A percentile compares a stretch with the other conserved stretches of the same genome.
These are phyloP conservation scores for Trinectes maculatus DNA, from an alignment of 2,113 vertebrate species.

Conservation along the genomic window DNA sequence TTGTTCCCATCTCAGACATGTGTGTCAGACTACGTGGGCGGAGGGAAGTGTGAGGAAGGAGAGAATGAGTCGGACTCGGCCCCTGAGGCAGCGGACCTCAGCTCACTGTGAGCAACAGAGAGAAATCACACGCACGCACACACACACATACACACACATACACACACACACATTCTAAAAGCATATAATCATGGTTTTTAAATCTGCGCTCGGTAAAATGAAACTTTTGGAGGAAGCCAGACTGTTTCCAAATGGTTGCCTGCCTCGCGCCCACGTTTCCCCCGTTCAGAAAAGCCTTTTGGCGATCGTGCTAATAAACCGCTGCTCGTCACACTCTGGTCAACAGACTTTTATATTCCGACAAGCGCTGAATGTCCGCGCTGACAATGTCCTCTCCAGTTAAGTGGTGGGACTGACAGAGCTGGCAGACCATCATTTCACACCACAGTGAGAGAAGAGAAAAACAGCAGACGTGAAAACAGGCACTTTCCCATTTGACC, in stretches of 20 bases:
- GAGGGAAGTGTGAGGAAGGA: conserved; percentile 64
- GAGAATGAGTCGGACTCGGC: conserved; percentile 53
- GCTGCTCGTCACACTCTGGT: conserved; percentile 35
- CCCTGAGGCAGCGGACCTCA: conserved; percentile 66
- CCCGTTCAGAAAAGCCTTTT: conserved; percentile 52
- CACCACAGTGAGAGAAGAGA: not conserved
- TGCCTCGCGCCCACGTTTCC: conserved; percentile 48
- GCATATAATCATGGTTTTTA: conserved; percentile 40
- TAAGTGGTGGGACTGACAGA: conserved; percentile 23
- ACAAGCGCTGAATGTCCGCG: conserved; percentile 14
- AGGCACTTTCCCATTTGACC: conserved; percentile 33
- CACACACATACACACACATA: conserved; percentile 8
- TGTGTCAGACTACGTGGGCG: conserved; percentile 71
- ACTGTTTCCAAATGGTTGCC: conserved; percentile 47
- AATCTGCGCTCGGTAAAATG: conserved; percentile 19
- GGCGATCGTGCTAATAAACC: conserved; percentile 33
- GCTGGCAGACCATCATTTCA: conserved; percentile 21
- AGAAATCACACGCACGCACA: not conserved
- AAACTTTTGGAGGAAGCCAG: conserved; percentile 35
- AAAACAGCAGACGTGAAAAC: conserved; percentile 5
- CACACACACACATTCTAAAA: conserved; percentile 32
- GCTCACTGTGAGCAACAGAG: conserved; percentile 49
- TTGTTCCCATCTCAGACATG: conserved; percentile 59
- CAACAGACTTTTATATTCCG: conserved; percentile 10
- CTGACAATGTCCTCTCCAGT: conserved; percentile 27